These are phyloP conservation scores for Spongilla lacustris DNA, from an alignment of 37 sponge, comb jelly and placozoan genomes.

Conservation along the genomic window DNA sequence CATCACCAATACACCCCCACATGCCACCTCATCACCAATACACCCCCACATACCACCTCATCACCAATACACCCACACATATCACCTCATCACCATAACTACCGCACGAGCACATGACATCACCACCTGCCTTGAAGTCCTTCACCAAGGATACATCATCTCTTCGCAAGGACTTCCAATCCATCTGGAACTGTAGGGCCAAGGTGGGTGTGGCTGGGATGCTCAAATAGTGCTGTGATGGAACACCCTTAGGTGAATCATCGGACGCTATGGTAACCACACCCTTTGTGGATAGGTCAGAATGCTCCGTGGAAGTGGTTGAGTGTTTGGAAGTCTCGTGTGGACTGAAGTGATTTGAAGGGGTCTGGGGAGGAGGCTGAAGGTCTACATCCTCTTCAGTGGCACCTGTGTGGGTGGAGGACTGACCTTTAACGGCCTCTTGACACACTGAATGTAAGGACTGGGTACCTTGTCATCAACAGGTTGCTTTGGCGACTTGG, in stretches of 20 bases:
- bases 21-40: no score
- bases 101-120: neutral
- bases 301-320: neutral
- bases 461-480: neutral
- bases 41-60: no score
- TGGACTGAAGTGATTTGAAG: neutral
- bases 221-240: no score
- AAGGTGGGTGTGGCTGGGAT: no score
- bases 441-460: slow-evolving; percentile 48
- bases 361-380: neutral
- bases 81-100: neutral
- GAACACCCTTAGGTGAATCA: slow-evolving; percentile 8
- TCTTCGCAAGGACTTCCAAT: slow-evolving; percentile 66
- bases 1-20: no score
- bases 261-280: no score
- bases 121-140: slow-evolving; percentile 59
- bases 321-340: neutral
- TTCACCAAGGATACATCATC: neutral
- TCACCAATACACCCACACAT: neutral
- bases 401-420: neutral
- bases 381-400: slow-evolving; percentile 58
- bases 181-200: slow-evolving; percentile 54
- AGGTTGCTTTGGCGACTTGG: no score
- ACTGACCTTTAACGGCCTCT: slow-evolving; percentile 78
- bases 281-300: neutral